These are phyloP conservation scores for Felis catus DNA, from an alignment of 2,113 vertebrate genomes.

Conservation along the genomic window F.catus_Fca126_mat1.0 CM031425.1:12089001-12089500, in stretches of 20 bases:
- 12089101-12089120: not conserved
- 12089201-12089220: slow-evolving; percentile 10
- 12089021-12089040: not conserved
- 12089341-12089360: not conserved
- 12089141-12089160: not conserved
- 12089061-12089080: not conserved
- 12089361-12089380: not conserved
- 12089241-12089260: not conserved
- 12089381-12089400: slow-evolving; percentile 1
- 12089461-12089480: not conserved
- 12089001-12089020: not conserved
- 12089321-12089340: not conserved
- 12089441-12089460: not conserved
- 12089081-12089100: not conserved
- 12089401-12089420: not conserved
- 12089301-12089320: not conserved
- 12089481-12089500: not conserved
- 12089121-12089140: not conserved
- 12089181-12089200: not conserved
- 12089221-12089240: not conserved
- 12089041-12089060: not conserved
- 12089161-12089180: not conserved
- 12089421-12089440: not conserved
- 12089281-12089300: slow-evolving; percentile 22
- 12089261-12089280: not conserved